phyloP scores from a whole-genome alignment of 2,113 vertebrate genomes.

The Oreochromis tanganicae region DNA sequence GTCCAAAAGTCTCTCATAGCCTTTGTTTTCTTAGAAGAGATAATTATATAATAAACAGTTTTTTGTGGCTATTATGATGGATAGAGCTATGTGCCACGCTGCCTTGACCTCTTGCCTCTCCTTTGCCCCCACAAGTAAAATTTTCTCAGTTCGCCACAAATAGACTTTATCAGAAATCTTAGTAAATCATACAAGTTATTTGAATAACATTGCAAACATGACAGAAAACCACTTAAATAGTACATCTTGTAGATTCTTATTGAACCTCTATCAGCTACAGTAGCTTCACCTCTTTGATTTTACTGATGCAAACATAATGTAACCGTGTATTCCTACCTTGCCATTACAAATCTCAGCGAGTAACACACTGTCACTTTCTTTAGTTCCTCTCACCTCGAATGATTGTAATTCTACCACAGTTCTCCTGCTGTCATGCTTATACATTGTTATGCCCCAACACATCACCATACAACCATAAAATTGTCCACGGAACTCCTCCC shows the following conservation, averaged over 20 bases:
- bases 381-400: not conserved
- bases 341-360: not conserved
- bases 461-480: not conserved
- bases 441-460: not conserved
- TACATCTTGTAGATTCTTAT: not conserved
- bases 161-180: not conserved
- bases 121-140: not conserved
- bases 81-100: not conserved
- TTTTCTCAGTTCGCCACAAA: rapidly evolving
- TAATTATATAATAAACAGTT: not conserved
- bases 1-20: not conserved
- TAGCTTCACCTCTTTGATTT: not conserved
- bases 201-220: not conserved
- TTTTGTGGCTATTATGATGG: not conserved
- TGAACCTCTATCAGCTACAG: not conserved
- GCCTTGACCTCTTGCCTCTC: not conserved
- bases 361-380: not conserved
- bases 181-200: not conserved
- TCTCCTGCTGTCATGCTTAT: not conserved
- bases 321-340: not conserved
- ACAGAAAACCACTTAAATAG: not conserved
- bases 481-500: not conserved
- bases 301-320: not conserved
- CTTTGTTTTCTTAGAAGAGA: not conserved
- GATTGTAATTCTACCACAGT: not conserved